Evolutionary conservation across 2,113 vertebrate genomes (phyloP).

Genomic region (Salvelinus namaycush): DNA sequence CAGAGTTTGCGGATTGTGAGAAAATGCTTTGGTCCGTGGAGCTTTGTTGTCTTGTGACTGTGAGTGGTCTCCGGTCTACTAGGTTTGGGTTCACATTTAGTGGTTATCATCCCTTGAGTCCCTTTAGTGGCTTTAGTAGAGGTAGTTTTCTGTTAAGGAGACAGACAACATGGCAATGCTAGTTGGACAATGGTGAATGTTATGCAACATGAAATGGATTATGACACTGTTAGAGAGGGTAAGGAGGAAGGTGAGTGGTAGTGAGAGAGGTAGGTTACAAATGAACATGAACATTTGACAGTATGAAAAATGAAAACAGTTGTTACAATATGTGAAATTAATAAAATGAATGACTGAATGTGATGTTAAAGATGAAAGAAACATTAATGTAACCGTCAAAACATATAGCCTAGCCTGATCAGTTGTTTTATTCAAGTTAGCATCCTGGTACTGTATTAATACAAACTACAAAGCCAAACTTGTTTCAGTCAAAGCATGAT

Average conservation of each 20-base stretch:
- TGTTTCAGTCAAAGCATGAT: slow-evolving; percentile 36
- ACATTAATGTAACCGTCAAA: background rate
- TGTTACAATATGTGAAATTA: too few relatives aligned
- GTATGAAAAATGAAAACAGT: too few relatives aligned
- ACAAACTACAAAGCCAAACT: slow-evolving; percentile 5
- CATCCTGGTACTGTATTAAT: slow-evolving; percentile 9
- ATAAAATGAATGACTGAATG: too few relatives aligned
- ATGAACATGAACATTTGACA: too few relatives aligned
- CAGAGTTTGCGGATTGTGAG: slow-evolving; percentile 58
- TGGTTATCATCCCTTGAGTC: slow-evolving; percentile 57
- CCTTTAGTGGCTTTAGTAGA: slow-evolving; percentile 68
- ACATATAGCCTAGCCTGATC: background rate
- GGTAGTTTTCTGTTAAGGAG: slow-evolving; percentile 67
- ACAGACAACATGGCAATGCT: slow-evolving; percentile 66
- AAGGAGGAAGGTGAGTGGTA: background rate
- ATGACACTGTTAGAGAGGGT: slow-evolving; percentile 16
- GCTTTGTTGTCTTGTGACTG: slow-evolving; percentile 59
- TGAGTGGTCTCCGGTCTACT: slow-evolving; percentile 43
- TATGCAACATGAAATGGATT: slow-evolving; percentile 11
- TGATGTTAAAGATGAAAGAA: too few relatives aligned
- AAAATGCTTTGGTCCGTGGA: slow-evolving; percentile 69
- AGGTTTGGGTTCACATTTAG: slow-evolving; percentile 58
- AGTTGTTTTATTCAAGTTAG: background rate
- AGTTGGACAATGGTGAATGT: slow-evolving; percentile 47
- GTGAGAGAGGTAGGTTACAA: background rate